These are phyloP conservation scores for Heliangelus exortis DNA, from an alignment of 2,797 vertebrate genomes.

Conservation along the genomic window DNA sequence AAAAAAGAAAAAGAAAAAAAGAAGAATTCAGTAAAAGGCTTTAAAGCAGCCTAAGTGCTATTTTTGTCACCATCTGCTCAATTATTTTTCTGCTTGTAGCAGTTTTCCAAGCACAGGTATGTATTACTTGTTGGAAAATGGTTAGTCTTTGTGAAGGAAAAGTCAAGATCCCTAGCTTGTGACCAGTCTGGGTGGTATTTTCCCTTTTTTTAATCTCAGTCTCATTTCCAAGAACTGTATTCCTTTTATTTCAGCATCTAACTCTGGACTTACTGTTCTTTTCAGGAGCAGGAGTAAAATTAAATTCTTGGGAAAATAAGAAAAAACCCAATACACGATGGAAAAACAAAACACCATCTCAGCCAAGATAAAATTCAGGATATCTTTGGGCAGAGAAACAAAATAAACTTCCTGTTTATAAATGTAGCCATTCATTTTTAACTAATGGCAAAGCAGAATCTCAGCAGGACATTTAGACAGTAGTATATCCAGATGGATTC, in stretches of 20 bases:
- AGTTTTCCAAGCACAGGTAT: background rate
- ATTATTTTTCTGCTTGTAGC: background rate
- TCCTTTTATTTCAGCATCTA: conserved; percentile 16
- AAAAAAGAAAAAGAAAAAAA: too few relatives aligned
- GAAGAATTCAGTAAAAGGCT: background rate
- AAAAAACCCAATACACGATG: background rate
- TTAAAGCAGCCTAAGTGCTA: background rate
- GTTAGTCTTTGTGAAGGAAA: background rate
- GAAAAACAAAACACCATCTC: background rate
- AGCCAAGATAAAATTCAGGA: conserved; percentile 13
- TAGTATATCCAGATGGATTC: conserved; percentile 80
- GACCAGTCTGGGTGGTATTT: background rate
- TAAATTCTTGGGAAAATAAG: background rate
- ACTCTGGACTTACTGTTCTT: background rate
- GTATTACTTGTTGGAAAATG: background rate
- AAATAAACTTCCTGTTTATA: conserved; percentile 51
- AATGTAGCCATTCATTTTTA: conserved; percentile 64
- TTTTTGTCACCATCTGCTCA: background rate
- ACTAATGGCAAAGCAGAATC: conserved; percentile 69
- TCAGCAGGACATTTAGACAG: conserved; percentile 73
- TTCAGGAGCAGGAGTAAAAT: conserved; percentile 2
- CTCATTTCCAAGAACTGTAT: conserved; percentile 10
- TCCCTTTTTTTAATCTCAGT: background rate
- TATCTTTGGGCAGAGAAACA: conserved; percentile 29
- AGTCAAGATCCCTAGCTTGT: background rate